A percentile compares a stretch with the other conserved stretches of the same genome.
Conservation (phyloP, 2,113 vertebrate genomes). For the crab-eating macaque (Macaca fascicularis) region DNA sequence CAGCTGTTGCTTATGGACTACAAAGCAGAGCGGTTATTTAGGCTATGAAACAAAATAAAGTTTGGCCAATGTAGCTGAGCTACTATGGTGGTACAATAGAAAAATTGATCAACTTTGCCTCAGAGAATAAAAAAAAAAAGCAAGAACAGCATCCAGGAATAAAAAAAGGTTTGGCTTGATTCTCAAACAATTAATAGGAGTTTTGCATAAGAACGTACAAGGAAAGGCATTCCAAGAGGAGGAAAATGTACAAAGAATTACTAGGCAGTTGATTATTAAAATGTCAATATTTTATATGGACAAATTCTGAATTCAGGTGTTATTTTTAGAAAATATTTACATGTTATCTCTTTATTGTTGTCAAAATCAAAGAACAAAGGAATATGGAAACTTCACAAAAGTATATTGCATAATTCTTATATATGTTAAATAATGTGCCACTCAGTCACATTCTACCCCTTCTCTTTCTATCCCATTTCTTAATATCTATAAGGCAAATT, state of each 20-base stretch:
- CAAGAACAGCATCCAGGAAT: background rate
- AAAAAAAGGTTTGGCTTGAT: background rate
- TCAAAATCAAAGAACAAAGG: background rate
- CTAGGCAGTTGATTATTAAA: background rate
- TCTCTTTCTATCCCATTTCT: background rate
- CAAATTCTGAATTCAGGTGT: background rate
- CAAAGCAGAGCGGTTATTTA: background rate
- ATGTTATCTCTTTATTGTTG: background rate
- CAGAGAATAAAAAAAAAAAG: background rate
- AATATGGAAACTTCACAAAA: background rate
- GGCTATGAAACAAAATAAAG: background rate
- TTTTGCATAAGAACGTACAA: background rate
- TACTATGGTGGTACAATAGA: background rate
- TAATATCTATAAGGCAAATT: background rate
- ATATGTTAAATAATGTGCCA: background rate
- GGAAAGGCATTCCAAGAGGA: background rate
- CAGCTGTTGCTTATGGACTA: background rate
- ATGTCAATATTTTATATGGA: background rate
- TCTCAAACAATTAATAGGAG: background rate
- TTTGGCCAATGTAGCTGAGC: background rate
- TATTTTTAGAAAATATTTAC: background rate
- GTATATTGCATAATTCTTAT: background rate
- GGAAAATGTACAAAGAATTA: background rate
- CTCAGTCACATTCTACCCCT: background rate
- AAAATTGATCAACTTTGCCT: background rate